Conservation (phyloP, 2,888 invertebrate species). For the Lasioglossum pauxillum region DNA sequence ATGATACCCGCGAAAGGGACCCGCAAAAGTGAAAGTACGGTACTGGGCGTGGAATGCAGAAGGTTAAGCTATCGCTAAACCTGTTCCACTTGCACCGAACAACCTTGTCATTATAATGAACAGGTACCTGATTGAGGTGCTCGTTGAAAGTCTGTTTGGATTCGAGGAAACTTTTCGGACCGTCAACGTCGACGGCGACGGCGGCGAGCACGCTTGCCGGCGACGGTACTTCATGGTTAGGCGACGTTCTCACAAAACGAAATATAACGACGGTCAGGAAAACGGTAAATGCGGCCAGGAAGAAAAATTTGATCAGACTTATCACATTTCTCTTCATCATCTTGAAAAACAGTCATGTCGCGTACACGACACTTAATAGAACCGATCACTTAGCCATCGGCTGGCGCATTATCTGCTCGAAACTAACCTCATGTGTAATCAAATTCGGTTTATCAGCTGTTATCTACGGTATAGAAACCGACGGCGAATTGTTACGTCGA, state of each 20-base stretch:
- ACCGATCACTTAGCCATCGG: slow-evolving; percentile 24
- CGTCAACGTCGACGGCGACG: slow-evolving; percentile 18
- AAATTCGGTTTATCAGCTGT: slow-evolving; percentile 48
- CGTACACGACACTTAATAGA: slow-evolving; percentile 20
- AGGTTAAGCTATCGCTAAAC: slow-evolving; percentile 51
- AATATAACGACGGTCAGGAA: slow-evolving; percentile 81
- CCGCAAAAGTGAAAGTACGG: slow-evolving; percentile 29
- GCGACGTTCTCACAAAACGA: slow-evolving; percentile 76
- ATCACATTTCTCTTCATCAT: slow-evolving; percentile 83
- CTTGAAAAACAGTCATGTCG: slow-evolving; percentile 65
- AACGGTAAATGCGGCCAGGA: slow-evolving; percentile 79
- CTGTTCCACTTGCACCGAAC: slow-evolving; percentile 40
- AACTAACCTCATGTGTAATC: slow-evolving; percentile 52
- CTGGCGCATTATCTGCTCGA: slow-evolving; percentile 35
- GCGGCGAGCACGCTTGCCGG: slow-evolving; percentile 45
- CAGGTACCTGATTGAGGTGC: slow-evolving; percentile 62
- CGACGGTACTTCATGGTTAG: slow-evolving; percentile 58
- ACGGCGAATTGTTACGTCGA: not conserved
- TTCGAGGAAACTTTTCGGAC: slow-evolving; percentile 38
- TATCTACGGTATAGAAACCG: slow-evolving; percentile 31
- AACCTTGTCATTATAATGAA: slow-evolving; percentile 30
- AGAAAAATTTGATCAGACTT: slow-evolving; percentile 81
- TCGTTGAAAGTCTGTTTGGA: slow-evolving; percentile 38
- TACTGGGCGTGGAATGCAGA: slow-evolving; percentile 61
- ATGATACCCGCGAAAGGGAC: slow-evolving; percentile 16